Base-by-base conservation (phyloP, 2,888 invertebrate species). In the Heterodera filipjevi region DNA sequence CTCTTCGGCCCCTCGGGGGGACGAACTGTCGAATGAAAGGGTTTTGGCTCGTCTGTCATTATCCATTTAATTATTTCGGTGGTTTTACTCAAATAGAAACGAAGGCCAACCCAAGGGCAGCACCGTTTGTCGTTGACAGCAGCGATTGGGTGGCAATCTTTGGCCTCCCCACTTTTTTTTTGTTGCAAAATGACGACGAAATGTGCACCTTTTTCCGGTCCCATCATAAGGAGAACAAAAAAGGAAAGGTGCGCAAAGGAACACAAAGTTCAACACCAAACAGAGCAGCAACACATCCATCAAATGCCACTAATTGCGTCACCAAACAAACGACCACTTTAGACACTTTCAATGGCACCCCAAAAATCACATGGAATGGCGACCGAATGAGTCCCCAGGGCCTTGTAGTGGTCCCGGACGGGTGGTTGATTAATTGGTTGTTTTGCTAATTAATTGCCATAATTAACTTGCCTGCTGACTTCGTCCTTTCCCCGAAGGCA, bases 401-500 rank as follows among this genome's bases (percentile, higher is more conserved):
- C n/a, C n/a, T n/a, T n/a, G n/a, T n/a, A n/a, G 39, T 39, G 12
- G 39, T 39, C 39, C 39, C 39, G 39, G 12, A n/a, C n/a, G 39
- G 12, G 39, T 39, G 2, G 12, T 39, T 39, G 39, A 39, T 39
- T 39, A 39, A 39, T 39, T 39, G 12, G 12, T 39, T 39, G 12
- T 10, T 12, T 39, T 10, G 12, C 12, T 39, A 39, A 39, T 39
- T 39, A 39, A 39, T 39, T 39, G 12, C 39, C 39, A 39, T 12
- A 39, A 39, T 10, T 8, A 27, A 59, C 27, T 59, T 59, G 59
- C 59, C 59, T 59, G 49, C 39, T 39, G 59, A 27, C 27, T 59
- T 12, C n/a, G 5, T 59, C 59, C 59, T n/a, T 59, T 27, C 27
- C 27, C n/a, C 6, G 59, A 59, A 10, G 96, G 96, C 89, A 97